A percentile compares a stretch with the other conserved stretches of the same genome.
Conservation (phyloP, 2,888 invertebrate species). For the Dione vanillae region DNA sequence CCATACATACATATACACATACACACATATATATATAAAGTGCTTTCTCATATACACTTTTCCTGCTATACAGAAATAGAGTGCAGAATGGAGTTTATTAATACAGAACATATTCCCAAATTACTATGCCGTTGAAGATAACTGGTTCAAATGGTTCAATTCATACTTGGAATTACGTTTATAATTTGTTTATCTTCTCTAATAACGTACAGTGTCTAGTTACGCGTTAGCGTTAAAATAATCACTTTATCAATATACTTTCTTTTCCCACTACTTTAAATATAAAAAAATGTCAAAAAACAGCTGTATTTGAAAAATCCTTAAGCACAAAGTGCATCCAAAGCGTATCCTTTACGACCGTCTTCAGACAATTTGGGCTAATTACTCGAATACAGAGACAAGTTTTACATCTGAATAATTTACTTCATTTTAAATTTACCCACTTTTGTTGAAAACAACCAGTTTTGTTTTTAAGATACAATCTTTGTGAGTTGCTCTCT, state of each 20-base stretch:
- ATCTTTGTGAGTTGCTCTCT: constrained; percentile 21
- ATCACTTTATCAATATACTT: too few relatives aligned
- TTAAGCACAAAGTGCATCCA: constrained; percentile 33
- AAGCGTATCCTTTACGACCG: constrained; percentile 38
- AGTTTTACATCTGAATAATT: constrained; percentile 46
- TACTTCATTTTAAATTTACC: constrained; percentile 38
- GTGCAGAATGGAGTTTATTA: too few relatives aligned
- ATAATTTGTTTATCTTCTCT: too few relatives aligned
- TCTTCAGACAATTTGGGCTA: constrained; percentile 51
- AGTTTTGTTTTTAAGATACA: constrained; percentile 25
- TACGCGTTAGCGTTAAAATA: too few relatives aligned
- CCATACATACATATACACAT: neutral
- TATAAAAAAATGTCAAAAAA: neutral
- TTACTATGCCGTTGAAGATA: too few relatives aligned
- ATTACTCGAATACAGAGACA: constrained; percentile 49
- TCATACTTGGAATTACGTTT: too few relatives aligned
- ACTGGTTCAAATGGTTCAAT: too few relatives aligned
- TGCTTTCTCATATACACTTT: too few relatives aligned
- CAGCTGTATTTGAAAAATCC: neutral
- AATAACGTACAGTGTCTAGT: too few relatives aligned
- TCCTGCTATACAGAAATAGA: too few relatives aligned
- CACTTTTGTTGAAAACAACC: constrained; percentile 10
- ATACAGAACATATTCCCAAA: too few relatives aligned
- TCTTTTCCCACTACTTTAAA: neutral
- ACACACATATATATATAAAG: neutral